Percentiles rank a stretch among this genome's conserved stretches.
Conservation (phyloP, 1,140 invertebrate genomes). For the Sarcophaga peregrina region DNA sequence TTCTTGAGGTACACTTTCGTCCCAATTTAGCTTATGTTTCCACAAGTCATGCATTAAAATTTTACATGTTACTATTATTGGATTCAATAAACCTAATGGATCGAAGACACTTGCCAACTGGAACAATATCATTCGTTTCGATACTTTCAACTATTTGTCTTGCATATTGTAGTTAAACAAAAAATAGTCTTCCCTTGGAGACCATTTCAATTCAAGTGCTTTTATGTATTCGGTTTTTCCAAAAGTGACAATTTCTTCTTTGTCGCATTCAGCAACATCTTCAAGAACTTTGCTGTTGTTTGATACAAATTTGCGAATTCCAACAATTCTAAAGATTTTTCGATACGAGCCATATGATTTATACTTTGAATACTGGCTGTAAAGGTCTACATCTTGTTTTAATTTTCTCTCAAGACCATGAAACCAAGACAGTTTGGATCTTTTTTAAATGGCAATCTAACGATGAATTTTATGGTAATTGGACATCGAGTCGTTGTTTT, state of each 20-base stretch:
- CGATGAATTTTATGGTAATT: too few relatives aligned
- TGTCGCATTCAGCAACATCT: not conserved
- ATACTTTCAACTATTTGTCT: not conserved
- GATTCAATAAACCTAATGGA: too few relatives aligned
- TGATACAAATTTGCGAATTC: not conserved
- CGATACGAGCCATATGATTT: not conserved
- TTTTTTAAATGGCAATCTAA: too few relatives aligned
- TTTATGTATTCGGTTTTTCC: too few relatives aligned
- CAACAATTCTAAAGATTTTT: not conserved
- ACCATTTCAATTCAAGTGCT: too few relatives aligned
- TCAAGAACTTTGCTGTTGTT: not conserved
- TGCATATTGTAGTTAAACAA: not conserved
- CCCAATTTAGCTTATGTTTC: too few relatives aligned
- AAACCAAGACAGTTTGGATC: not conserved
- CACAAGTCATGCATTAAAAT: conserved; percentile 18
- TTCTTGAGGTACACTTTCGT: conserved; percentile 33
- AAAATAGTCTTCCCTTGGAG: not conserved
- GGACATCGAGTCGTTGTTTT: too few relatives aligned
- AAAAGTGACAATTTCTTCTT: too few relatives aligned
- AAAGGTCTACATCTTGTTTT: not conserved
- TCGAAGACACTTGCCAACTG: not conserved
- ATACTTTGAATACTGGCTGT: not conserved
- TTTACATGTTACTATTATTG: not conserved
- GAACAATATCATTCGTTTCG: not conserved
- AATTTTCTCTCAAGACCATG: not conserved